Evolutionary conservation across 2,797 vertebrate genomes (phyloP).

Genomic region (Artibeus jamaicensis): DNA sequence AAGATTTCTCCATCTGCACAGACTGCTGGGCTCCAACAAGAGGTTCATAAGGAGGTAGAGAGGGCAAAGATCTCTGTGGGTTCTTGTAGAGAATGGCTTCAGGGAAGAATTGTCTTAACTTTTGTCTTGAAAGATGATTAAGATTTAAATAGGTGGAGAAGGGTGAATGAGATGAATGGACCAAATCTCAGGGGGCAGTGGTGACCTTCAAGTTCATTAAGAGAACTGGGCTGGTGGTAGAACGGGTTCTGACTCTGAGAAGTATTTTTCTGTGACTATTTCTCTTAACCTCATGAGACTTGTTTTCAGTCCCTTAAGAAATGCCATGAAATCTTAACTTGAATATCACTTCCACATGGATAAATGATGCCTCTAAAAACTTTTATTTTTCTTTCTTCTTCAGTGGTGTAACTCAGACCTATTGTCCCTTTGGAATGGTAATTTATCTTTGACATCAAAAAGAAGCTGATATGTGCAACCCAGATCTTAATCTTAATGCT

Average conservation of each 20-base stretch:
- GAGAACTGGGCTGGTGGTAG: background rate
- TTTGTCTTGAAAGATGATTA: background rate
- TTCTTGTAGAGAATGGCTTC: background rate
- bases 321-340: background rate
- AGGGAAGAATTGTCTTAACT: background rate
- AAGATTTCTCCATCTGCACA: background rate
- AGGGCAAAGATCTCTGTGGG: background rate
- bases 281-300: background rate
- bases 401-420: background rate
- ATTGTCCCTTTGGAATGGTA: background rate
- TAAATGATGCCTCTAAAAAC: conserved; percentile 14
- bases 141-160: background rate
- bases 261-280: background rate
- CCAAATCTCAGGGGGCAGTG: background rate
- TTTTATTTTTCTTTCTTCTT: conserved; percentile 4
- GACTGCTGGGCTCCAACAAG: background rate
- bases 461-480: background rate
- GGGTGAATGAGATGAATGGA: background rate
- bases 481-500: conserved; percentile 23
- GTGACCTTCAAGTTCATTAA: background rate
- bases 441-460: conserved; percentile 38
- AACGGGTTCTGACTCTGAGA: background rate
- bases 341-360: background rate
- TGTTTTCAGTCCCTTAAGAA: background rate
- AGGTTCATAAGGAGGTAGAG: background rate